Evolutionary conservation across 2,888 invertebrate genomes (phyloP).

Genomic region (Microctonus aethiopoides): DNA sequence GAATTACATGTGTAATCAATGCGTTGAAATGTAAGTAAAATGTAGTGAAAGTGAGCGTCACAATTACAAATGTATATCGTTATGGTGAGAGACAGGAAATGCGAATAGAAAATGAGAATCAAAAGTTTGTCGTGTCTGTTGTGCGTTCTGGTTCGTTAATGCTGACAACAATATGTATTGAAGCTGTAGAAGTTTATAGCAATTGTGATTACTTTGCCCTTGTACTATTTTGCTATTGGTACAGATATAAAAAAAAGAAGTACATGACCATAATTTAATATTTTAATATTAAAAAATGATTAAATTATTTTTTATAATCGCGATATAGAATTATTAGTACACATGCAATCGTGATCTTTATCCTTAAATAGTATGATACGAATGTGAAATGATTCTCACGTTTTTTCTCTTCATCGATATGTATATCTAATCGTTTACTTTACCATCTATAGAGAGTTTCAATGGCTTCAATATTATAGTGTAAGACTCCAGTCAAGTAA

Average conservation of each 20-base stretch:
- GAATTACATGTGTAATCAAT: neutral
- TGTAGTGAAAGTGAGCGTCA: conserved; percentile 12
- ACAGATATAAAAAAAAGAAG: neutral
- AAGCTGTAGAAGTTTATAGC: neutral
- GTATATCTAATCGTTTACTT: neutral
- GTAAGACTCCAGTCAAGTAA: neutral
- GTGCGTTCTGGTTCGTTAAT: conserved; percentile 6
- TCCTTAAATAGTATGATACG: neutral
- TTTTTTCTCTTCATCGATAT: neutral
- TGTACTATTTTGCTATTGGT: neutral
- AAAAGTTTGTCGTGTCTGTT: neutral
- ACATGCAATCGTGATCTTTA: neutral
- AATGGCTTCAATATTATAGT: neutral
- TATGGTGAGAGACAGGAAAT: conserved; percentile 7
- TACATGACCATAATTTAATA: neutral
- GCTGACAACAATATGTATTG: neutral
- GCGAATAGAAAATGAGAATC: conserved; percentile 1
- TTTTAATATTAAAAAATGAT: no score
- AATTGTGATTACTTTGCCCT: neutral
- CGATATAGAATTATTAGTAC: no score
- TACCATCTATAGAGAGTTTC: neutral
- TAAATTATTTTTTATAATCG: no score
- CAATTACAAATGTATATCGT: conserved; percentile 15
- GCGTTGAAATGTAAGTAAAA: neutral
- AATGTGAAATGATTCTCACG: neutral